A percentile compares a stretch with the other conserved stretches of the same genome.
Conservation (phyloP, 2,113 vertebrate species). For the Mormyrus lacerda region DNA sequence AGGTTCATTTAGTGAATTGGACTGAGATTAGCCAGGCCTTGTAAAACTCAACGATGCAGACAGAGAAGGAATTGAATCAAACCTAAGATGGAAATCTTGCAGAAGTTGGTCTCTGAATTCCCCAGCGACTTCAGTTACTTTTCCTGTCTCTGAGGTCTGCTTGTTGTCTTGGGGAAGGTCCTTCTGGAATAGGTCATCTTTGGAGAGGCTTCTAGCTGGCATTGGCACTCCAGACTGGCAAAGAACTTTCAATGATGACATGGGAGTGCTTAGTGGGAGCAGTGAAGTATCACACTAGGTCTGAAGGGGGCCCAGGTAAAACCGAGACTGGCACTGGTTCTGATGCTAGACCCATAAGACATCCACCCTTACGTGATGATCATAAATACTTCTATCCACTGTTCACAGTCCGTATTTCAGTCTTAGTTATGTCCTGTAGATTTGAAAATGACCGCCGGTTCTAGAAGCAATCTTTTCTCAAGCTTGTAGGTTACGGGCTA, state of each 20-base stretch:
- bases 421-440: neutral
- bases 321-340: neutral
- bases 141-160: neutral
- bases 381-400: neutral
- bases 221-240: neutral
- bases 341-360: neutral
- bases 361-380: neutral
- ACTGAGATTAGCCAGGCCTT: neutral
- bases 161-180: conserved; percentile 15
- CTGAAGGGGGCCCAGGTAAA: neutral
- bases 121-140: neutral
- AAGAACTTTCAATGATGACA: neutral
- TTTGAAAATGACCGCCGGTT: neutral
- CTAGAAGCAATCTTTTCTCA: neutral
- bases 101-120: conserved; percentile 2
- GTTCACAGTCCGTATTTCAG: neutral
- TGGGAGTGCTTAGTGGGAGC: neutral
- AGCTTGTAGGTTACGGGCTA: neutral
- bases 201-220: neutral
- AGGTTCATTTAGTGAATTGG: neutral
- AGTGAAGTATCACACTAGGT: neutral
- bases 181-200: conserved; percentile 12
- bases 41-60: neutral
- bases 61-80: conserved; percentile 13
- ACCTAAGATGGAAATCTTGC: conserved; percentile 37